Evolutionary conservation across 2,888 invertebrate species (phyloP), one percentile per base, ranked within the genome.

Genomic region (Sturmia bella): DNA sequence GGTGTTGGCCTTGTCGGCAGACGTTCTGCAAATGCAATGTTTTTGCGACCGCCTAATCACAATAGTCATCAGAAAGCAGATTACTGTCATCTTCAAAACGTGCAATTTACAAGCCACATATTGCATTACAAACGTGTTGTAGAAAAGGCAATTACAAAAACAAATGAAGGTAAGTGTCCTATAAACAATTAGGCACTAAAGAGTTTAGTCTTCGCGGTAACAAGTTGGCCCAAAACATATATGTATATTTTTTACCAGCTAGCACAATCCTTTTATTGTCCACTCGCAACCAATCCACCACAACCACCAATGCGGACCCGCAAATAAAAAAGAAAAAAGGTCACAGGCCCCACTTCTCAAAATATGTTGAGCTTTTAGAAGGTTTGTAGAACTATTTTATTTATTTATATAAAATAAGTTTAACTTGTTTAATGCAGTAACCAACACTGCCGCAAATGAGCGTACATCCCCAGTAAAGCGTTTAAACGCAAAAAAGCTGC

Each of bases 341-440:
- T 52, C 77, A 84, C 56, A 87, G 86, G 82, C 86, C 87, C 0
- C 86, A 85, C 11, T 90, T 89, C 66, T 92, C 93, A 85, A 93
- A 93, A 87, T 95, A 93, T 91, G 93, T 94, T 11, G 95, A 95
- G 87, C 89, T 95, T 9, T 89, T 95, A 82, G 93, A 95, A 92
- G 94, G 95, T 95, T 90, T 85, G 89, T 69, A 75, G 15, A 13
- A 21, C 45, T 43, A n/a, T n/a, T n/a, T n/a, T n/a, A n/a, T n/a
- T n/a, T n/a, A n/a, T n/a, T n/a, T n/a, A n/a, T n/a, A n/a, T 27
- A 27, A 27, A 27, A 27, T 27, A 27, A 27, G 7, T 32, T 32
- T 32, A 3, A 32, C 9, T 32, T 32, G 9, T 32, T 32, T 32
- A 32, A 9, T 32, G 76, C 85, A 96, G 96, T 96, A 74, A 94